Conservation (phyloP, 2,113 vertebrate genomes). For the Sorex araneus region DNA sequence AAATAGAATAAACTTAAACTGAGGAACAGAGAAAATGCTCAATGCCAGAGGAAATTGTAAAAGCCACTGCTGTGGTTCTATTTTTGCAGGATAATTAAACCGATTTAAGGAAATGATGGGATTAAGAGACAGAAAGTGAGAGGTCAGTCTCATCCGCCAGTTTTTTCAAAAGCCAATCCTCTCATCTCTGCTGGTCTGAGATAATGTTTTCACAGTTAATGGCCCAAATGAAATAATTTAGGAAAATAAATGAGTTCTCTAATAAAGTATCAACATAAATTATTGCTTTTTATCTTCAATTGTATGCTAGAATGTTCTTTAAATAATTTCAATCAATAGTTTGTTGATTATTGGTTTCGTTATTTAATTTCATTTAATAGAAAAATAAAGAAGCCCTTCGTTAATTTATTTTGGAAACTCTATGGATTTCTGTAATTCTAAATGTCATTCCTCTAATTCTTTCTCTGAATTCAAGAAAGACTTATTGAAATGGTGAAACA, state of each 20-base stretch:
- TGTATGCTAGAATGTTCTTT: neutral
- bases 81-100: conserved; percentile 76
- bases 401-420: neutral
- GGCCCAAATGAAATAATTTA: conserved; percentile 58
- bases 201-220: conserved; percentile 49
- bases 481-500: conserved; percentile 22
- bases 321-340: conserved; percentile 1
- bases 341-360: conserved; percentile 34
- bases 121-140: conserved; percentile 68
- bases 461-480: conserved; percentile 7
- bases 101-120: conserved; percentile 63
- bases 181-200: neutral
- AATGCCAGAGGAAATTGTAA: conserved; percentile 53
- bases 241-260: conserved; percentile 44
- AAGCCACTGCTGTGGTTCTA: conserved; percentile 34
- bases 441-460: neutral
- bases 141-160: conserved; percentile 62
- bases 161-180: conserved; percentile 47
- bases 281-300: conserved; percentile 10
- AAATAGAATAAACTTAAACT: conserved; percentile 73
- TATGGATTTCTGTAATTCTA: conserved; percentile 32
- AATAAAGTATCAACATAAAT: conserved; percentile 38
- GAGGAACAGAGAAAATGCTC: conserved; percentile 38
- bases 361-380: neutral
- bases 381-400: conserved; percentile 11